These are phyloP conservation scores for Cotesia chilonis DNA, from an alignment of 1,140 invertebrate genomes.

Conservation along the genomic window DNA sequence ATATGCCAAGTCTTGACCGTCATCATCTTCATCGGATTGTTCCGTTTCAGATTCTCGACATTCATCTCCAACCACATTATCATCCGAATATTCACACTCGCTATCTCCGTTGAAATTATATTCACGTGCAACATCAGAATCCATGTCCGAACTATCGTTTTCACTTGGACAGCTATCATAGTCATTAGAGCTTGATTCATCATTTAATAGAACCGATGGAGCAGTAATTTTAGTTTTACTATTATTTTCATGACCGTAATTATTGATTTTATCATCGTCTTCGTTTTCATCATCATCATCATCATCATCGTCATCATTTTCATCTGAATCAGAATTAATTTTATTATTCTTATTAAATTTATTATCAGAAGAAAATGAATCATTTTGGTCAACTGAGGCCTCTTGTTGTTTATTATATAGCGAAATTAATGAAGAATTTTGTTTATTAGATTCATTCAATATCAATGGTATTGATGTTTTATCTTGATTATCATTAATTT, in stretches of 20 bases:
- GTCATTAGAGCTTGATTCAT: background rate
- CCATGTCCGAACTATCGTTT: constrained; percentile 35
- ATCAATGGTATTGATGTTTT: background rate
- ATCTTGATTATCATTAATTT: background rate
- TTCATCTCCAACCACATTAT: constrained; percentile 51
- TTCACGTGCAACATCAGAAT: constrained; percentile 52
- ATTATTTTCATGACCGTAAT: background rate
- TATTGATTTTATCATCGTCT: background rate
- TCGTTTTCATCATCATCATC: background rate
- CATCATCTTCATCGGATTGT: constrained; percentile 46
- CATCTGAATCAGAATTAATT: constrained; percentile 29
- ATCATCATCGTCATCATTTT: constrained; percentile 12
- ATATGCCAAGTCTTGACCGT: constrained; percentile 52
- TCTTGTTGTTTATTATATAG: too few species aligned
- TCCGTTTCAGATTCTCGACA: constrained; percentile 56
- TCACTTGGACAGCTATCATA: constrained; percentile 21
- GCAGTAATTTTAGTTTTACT: background rate
- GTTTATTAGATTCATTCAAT: too few species aligned
- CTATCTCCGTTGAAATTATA: constrained; percentile 52
- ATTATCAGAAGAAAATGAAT: background rate
- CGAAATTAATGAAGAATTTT: too few species aligned
- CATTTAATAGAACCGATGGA: constrained; percentile 33
- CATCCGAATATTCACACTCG: constrained; percentile 46
- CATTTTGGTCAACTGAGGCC: background rate
- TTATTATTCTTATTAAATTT: constrained; percentile 29